Evolutionary conservation across 2,113 vertebrate species (phyloP).

Genomic region (Dipodomys spectabilis): DNA sequence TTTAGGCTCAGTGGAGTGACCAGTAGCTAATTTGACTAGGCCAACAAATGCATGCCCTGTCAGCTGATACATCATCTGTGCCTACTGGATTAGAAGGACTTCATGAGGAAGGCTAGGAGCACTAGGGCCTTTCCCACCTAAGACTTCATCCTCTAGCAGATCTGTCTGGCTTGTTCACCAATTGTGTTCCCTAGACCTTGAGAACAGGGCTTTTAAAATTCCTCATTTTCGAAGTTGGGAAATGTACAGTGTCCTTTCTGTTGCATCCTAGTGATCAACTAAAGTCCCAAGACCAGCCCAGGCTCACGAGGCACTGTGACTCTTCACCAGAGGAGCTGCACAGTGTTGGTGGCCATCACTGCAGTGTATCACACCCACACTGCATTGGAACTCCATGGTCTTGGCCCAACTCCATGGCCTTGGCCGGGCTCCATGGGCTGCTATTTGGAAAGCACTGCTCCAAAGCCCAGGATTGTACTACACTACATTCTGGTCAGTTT

Average conservation of each 20-base stretch:
- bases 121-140: not conserved
- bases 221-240: not conserved
- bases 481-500: constrained; percentile 57
- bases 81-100: constrained; percentile 8
- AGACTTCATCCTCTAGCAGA: not conserved
- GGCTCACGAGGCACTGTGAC: not conserved
- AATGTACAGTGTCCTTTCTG: not conserved
- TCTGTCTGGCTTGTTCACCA: not conserved
- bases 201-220: not conserved
- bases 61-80: not conserved
- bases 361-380: not conserved
- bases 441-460: constrained; percentile 54
- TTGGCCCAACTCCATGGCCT: not conserved
- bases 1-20: not conserved
- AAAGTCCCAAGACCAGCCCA: not conserved
- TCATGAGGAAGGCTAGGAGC: not conserved
- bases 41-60: not conserved
- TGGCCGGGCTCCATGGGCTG: constrained; percentile 42
- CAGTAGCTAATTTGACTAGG: not conserved
- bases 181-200: not conserved
- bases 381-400: not conserved
- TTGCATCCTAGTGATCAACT: constrained; percentile 1
- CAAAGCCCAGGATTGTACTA: not conserved
- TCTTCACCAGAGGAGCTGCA: not conserved
- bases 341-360: not conserved